Evolutionary conservation across 2,797 vertebrate genomes (phyloP).

Genomic region (Crenuchus spilurus): DNA sequence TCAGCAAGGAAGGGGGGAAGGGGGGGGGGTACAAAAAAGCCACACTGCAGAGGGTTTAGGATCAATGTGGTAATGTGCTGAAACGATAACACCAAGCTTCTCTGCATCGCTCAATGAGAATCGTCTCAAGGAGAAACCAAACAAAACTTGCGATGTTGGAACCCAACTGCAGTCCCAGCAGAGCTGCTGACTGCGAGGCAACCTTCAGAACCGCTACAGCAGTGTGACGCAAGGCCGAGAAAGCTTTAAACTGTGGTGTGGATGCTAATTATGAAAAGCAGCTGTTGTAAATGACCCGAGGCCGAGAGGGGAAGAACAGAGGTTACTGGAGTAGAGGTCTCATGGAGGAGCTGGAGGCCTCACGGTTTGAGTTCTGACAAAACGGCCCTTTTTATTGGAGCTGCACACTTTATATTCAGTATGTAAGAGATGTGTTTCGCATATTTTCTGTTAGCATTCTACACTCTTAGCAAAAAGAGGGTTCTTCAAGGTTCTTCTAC

Average conservation of each 20-base stretch:
- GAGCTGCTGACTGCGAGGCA: not conserved
- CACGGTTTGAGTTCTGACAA: not conserved
- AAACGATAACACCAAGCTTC: conserved; percentile 35
- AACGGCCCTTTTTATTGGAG: not conserved
- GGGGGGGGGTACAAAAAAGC: not conserved
- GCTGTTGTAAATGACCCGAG: conserved; percentile 45
- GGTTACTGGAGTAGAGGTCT: conserved; percentile 18
- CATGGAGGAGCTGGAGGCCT: not conserved
- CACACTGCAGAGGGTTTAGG: not conserved
- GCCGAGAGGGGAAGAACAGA: conserved; percentile 25
- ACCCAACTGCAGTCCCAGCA: not conserved
- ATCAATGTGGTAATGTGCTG: conserved; percentile 51
- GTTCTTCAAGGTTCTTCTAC: too few relatives aligned
- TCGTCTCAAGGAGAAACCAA: conserved; percentile 9
- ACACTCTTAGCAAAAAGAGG: too few relatives aligned
- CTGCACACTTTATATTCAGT: not conserved
- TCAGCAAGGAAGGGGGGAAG: not conserved
- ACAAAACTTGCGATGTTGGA: conserved; percentile 4
- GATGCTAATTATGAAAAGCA: conserved; percentile 37
- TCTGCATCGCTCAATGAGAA: conserved; percentile 21
- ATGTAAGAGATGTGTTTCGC: too few relatives aligned
- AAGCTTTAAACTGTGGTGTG: conserved; percentile 34
- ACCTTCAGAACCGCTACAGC: not conserved
- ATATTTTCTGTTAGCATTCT: too few relatives aligned
- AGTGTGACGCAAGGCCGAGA: conserved; percentile 49